Base-by-base conservation (phyloP, 1,140 invertebrate species). In the Nasonia longicornis region DNA sequence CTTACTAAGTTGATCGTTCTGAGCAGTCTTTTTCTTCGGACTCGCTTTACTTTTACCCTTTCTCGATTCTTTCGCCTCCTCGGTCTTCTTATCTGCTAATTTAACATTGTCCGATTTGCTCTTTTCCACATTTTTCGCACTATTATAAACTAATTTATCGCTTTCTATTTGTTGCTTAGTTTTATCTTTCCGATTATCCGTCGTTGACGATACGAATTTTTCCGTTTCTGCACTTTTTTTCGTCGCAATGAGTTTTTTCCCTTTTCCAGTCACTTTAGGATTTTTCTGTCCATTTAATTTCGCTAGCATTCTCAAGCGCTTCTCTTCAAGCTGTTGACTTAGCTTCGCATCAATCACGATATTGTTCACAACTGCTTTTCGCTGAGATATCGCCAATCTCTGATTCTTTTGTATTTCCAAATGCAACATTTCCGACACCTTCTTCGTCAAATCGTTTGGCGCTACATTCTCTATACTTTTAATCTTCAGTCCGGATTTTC, bases 241-340 rank as follows among this genome's bases (percentile, higher is more conserved):
- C 16, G 69, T 80, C 7, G 12, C 16, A 0, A 38, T 69, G 52
- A 22, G 7, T 71, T 77, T 82, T 63, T 42, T 45, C 58, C 22
- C 66, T 63, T 80, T 73, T 8, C 80, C 76, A 20, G 83, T 20
- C 35, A 35, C 58, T 52, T 69, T 58, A 67, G 22, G 22, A 71
- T 75, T 45, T 42, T 29, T 81, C 0, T 20, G 22, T 1, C 7
- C 22, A 66, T 20, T 66, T 14, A 89, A 83, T 38, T 88, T 89
- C 0, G 86, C 83, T 26, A 89, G 84, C 10, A 87, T 77, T 10
- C 88, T 83, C 52, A 84, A 82, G 8, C 88, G 83, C 74, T 89
- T 89, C 20, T 86, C 85, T 35, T 89, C 87, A 0, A 89, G 58
- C 12, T 79, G 63, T 22, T 35, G 6, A n/a, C 75, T 69, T 10